Evolutionary conservation across 2,797 vertebrate species (phyloP).

Genomic region (Anguilla obscura): DNA sequence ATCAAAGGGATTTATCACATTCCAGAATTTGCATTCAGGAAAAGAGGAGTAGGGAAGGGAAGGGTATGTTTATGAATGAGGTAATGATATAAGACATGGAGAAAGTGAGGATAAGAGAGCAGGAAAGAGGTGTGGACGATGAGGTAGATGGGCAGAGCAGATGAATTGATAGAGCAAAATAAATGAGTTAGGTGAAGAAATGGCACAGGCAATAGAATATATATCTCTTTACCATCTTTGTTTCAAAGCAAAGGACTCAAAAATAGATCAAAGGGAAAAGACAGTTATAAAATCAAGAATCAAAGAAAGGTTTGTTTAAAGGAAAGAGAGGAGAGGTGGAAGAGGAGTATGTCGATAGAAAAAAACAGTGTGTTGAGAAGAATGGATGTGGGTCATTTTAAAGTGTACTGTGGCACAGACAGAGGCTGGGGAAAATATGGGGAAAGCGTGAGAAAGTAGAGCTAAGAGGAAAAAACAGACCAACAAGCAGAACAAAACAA

Average conservation of each 20-base stretch:
- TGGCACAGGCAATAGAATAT: background rate
- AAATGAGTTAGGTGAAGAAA: background rate
- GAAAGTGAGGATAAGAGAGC: conserved; percentile 21
- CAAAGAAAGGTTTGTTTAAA: conserved; percentile 4
- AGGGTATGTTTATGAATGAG: conserved; percentile 63
- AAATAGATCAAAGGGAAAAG: background rate
- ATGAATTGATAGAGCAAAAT: conserved; percentile 10
- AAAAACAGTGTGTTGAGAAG: background rate
- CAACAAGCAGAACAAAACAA: conserved; percentile 25
- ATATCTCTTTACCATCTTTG: background rate
- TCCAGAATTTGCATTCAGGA: conserved; percentile 79
- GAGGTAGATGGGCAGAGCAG: background rate
- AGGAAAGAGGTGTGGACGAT: conserved; percentile 24
- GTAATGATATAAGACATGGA: conserved; percentile 62
- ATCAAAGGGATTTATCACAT: conserved; percentile 80
- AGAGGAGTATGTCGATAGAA: background rate
- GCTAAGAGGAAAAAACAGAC: conserved; percentile 42
- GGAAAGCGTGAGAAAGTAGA: conserved; percentile 44
- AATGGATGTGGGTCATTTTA: background rate
- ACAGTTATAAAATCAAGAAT: conserved; percentile 4
- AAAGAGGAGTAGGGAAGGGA: conserved; percentile 39
- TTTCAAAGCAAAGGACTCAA: conserved; percentile 11
- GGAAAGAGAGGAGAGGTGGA: background rate
- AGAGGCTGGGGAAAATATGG: conserved; percentile 36
- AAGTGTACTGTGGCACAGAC: background rate